These are phyloP conservation scores for Scalopus aquaticus DNA, from an alignment of 2,113 vertebrate genomes.

Conservation along the genomic window DNA sequence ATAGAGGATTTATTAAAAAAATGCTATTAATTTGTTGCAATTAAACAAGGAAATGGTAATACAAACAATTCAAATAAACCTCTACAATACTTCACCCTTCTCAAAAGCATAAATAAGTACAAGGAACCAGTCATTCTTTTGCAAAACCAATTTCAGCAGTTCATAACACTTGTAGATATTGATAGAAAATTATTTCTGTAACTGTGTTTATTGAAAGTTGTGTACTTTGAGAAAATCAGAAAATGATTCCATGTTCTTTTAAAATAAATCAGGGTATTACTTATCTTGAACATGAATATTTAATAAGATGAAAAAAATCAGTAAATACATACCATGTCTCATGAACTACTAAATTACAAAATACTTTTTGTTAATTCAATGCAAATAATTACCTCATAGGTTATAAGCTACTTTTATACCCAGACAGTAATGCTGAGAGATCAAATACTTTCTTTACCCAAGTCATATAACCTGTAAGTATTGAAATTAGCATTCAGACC, in stretches of 20 bases:
- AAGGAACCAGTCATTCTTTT: neutral
- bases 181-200: neutral
- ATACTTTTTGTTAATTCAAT: neutral
- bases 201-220: neutral
- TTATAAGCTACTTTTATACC: constrained; percentile 45
- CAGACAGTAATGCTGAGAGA: neutral
- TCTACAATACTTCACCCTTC: neutral
- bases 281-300: neutral
- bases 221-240: neutral
- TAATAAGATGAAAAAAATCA: constrained; percentile 10
- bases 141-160: neutral
- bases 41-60: neutral
- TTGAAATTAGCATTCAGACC: neutral
- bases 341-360: neutral
- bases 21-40: neutral
- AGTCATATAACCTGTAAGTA: neutral
- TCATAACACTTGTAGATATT: neutral
- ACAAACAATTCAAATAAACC: neutral
- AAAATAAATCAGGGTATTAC: neutral
- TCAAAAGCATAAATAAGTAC: neutral
- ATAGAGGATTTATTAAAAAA: constrained; percentile 13
- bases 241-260: neutral
- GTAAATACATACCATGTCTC: neutral
- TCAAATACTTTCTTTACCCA: neutral
- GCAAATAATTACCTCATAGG: neutral